Evolutionary conservation across 2,888 invertebrate genomes (phyloP).

Genomic region (Gymnocheta viridis): DNA sequence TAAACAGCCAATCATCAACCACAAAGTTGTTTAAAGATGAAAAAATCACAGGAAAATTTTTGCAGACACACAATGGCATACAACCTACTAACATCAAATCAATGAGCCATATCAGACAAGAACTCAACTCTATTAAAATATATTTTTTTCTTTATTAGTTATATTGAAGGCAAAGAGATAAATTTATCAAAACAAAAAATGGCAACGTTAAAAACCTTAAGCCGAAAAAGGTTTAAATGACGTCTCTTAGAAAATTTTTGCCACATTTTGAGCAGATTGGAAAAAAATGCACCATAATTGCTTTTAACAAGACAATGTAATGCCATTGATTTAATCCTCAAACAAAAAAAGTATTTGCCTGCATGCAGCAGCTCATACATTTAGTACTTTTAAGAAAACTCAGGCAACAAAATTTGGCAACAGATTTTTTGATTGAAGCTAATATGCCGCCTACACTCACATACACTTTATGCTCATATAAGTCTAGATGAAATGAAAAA

Average conservation of each 20-base stretch:
- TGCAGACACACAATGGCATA: conserved; percentile 28
- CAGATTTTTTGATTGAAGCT: conserved; percentile 72
- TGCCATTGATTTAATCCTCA: conserved; percentile 67
- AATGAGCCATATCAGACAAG: conserved; percentile 69
- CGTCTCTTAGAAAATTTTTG: conserved; percentile 68
- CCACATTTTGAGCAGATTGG: conserved; percentile 61
- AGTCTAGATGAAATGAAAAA: conserved; percentile 11
- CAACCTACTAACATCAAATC: conserved; percentile 66
- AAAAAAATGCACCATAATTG: conserved; percentile 65
- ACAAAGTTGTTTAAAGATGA: background rate
- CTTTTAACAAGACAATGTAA: conserved; percentile 68
- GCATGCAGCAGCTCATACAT: conserved; percentile 26
- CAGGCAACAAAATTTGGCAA: conserved; percentile 66
- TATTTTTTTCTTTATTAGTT: conserved; percentile 25
- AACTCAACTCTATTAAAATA: conserved; percentile 60
- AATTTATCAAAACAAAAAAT: background rate
- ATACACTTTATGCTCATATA: conserved; percentile 57
- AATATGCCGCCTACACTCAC: conserved; percentile 71
- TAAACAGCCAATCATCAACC: conserved; percentile 65
- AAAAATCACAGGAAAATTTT: conserved; percentile 35
- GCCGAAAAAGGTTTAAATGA: conserved; percentile 67
- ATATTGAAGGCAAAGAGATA: conserved; percentile 24
- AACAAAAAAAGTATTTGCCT: conserved; percentile 44
- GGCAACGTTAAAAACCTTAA: conserved; percentile 30
- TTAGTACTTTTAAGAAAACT: background rate